Conservation (phyloP, 2,888 invertebrate species). For the Drosophila mulleri region DNA sequence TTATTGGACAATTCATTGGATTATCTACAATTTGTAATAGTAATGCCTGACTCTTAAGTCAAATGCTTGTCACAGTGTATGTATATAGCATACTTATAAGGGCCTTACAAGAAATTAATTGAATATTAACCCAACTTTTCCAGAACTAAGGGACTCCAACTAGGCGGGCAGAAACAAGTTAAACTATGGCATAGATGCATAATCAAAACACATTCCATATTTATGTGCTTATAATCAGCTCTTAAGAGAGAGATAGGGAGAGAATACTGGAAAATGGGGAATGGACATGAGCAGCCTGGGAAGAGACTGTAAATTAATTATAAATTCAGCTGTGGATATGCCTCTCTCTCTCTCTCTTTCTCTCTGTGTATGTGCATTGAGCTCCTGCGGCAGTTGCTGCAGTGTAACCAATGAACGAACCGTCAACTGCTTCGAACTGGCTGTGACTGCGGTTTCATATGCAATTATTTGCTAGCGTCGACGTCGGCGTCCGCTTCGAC, state of each 20-base stretch:
- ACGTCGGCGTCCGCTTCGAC: background rate
- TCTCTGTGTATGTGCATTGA: slow-evolving; percentile 4
- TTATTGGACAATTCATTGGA: too few relatives aligned
- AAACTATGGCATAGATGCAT: background rate
- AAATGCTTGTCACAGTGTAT: too few relatives aligned
- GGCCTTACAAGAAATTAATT: background rate
- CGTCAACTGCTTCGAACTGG: slow-evolving; percentile 69
- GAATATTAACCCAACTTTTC: background rate
- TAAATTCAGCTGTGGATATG: slow-evolving; percentile 52
- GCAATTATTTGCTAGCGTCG: slow-evolving; percentile 70
- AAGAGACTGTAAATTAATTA: slow-evolving; percentile 60
- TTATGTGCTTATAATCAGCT: slow-evolving; percentile 26
- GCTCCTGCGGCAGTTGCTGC: slow-evolving; percentile 35
- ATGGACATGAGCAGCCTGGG: background rate
- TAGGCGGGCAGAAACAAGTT: background rate
- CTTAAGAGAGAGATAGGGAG: background rate
- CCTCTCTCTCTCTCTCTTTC: background rate
- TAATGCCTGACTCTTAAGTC: too few relatives aligned
- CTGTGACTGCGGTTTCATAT: slow-evolving; percentile 75
- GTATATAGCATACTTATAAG: slow-evolving; percentile 2
- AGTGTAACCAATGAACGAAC: slow-evolving; percentile 36
- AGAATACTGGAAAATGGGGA: background rate
- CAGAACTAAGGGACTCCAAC: too few relatives aligned
- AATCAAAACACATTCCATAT: slow-evolving; percentile 7
- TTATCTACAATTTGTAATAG: too few relatives aligned